Evolutionary conservation across 35 echinoderm and acorn worm species (phyloP), one percentile per base, ranked within the genome.

Genomic region (Holothuria glaberrima): DNA sequence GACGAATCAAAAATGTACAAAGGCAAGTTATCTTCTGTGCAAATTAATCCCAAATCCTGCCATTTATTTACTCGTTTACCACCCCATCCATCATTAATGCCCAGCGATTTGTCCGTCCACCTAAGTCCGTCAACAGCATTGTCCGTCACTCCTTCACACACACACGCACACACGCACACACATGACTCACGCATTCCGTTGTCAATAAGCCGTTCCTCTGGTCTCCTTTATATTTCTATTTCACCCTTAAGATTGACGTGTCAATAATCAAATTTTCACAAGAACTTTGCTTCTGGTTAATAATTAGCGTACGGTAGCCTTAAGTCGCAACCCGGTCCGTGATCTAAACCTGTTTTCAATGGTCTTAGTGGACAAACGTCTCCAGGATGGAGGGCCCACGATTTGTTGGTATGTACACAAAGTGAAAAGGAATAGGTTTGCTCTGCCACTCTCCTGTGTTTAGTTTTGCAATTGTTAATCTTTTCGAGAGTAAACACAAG

Each of bases 281-380:
- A 75, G 31, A 41, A 32, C 71, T 75, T 75, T 31, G 71, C 71
- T 75, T 75, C 71, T 75, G 71, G 71, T 75, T 75, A 75, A 75
- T 75, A n/a, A 75, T 75, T 75, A 75, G 71, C 71, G 71, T 10
- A 75, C 71, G 33, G 71, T 75, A 75, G 71, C 71, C 31, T 75
- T 75, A 75, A 75, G 71, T 75, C 71, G 71, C 71, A 75, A 75
- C 71, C 31, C 71, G 71, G 71, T 75, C 71, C 71, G 71, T 75
- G 71, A 21, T 34, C 21, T 22, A 75, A 75, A 41, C 31, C 71
- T 75, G 31, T 75, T 9, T 31, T 75, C 32, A 41, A 38, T 19
- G 32, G 29, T 7, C 18, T 75, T 75, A 38, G 44, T 32, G 21
- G 71, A 41, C 21, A 32, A 75, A 41, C 71, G 71, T 75, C 32